Evolutionary conservation across 2,113 vertebrate species (phyloP), one percentile per base, ranked within the genome.

Genomic region (Chascanopsetta lugubris): DNA sequence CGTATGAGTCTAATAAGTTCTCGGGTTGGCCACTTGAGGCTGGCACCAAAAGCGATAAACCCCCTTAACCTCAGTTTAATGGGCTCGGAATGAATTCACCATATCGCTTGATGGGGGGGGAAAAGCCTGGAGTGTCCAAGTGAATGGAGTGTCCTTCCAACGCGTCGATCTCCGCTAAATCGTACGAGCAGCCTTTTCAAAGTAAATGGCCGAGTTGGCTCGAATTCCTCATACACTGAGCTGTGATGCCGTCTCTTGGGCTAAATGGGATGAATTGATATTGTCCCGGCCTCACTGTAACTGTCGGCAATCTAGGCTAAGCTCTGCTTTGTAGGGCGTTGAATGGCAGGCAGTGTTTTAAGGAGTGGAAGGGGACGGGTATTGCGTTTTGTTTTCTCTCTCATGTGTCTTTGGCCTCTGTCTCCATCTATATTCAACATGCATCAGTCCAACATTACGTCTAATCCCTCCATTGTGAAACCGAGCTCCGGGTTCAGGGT

Each of bases 281-380:
- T 74, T 76, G 73, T 78, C 59, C 62, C 36, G 36, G 46, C 61
- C 54, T n/a, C 48, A 49, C 49, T 47, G 58, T 55, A 26, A 55
- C 56, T 29, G 34, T 63, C 51, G 71, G 63, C 29, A 53, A 67
- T 71, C 30, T 84, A 81, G 76, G 66, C 54, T 65, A 79, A 80
- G 66, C 69, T 57, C 58, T 34, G 32, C 77, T 83, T 77, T 69
- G 78, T 85, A 49, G 79, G 30, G 59, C 24, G 26, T 64, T 75
- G 61, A 83, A 78, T 73, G 26, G 61, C 46, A 32, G 29, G 50
- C 34, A 65, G 26, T 64, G 36, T 79, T 61, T n/a, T 55, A 58
- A 70, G 43, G 61, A 58, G 43, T 68, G 48, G 54, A 78, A 65
- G 18, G 22, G n/a, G 22, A 22, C 25, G 61, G 38, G 47, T 58